Base-by-base conservation (phyloP, 1,140 invertebrate species). In the Plutomurus gul region DNA sequence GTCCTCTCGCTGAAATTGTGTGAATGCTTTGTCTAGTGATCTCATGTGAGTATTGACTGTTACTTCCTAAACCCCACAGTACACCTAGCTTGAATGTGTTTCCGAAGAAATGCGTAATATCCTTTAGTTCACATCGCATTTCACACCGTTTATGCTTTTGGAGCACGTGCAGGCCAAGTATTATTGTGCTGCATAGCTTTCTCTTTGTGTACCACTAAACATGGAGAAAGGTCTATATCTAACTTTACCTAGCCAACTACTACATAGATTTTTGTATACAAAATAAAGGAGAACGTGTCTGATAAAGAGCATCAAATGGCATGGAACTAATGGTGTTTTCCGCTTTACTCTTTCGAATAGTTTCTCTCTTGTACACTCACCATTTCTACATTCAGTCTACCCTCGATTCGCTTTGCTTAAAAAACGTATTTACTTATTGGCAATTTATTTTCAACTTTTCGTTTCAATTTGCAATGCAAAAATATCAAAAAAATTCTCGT, bases 301-400 rank as follows among this genome's bases (percentile, higher is more conserved):
- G 56, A 65, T 65, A 65, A 27, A 30, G 25, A 16, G 27, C 30
- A 65, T 65, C 25, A 65, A 65, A 65, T 65, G 56, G 27, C 56
- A 65, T 65, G 30, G 56, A 65, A 65, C 56, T 65, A 65, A 65
- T 65, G 56, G 56, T 33, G 22, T 65, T 65, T 65, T 33, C 56
- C 25, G 30, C 56, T 65, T 18, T 33, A n/a, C 47, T 22, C 18
- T 51, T 10, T 33, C 22, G 56, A 65, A 33, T 56, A 56, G 22
- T 43, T 13, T n/a, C n/a, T 10, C 39, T 13, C 11, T 13, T 43
- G n/a, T 43, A 43, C 39, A 43, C n/a, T 43, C 1, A 13, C 2
- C n/a, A 2, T 43, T 3, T 43, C n/a, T 43, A n/a, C 7, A n/a
- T 43, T n/a, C n/a, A n/a, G n/a, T n/a, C n/a, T n/a, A n/a, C 47